Evolutionary conservation across 1,140 invertebrate species (phyloP).

Genomic region (Zelostemma sp.): DNA sequence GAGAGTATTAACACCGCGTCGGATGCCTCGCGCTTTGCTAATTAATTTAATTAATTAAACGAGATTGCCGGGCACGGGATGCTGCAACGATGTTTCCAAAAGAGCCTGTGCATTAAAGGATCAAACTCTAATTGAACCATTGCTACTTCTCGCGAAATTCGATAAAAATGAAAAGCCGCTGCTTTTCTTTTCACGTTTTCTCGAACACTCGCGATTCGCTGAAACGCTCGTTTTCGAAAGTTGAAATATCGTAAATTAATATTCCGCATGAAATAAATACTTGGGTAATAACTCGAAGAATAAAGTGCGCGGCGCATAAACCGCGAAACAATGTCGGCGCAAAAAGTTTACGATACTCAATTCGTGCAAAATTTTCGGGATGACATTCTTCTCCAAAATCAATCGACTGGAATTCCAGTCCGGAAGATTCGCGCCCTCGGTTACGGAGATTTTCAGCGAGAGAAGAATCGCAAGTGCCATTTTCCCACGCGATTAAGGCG

Average conservation of each 20-base stretch:
- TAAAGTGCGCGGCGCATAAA: constrained; percentile 3
- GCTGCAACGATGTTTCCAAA: not conserved
- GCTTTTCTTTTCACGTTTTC: no score
- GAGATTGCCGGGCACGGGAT: not conserved
- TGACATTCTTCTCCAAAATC: no score
- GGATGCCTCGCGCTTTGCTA: not conserved
- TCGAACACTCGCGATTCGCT: no score
- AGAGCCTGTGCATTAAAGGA: not conserved
- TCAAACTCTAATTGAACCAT: not conserved
- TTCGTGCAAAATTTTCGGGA: no score
- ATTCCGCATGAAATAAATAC: not conserved
- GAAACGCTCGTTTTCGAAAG: not conserved
- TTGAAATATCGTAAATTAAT: not conserved
- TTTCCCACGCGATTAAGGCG: constrained; percentile 13
- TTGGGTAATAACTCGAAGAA: constrained; percentile 2
- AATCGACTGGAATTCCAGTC: no score
- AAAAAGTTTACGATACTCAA: no score
- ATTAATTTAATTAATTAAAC: constrained; percentile 3
- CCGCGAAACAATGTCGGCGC: not conserved
- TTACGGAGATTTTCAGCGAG: no score
- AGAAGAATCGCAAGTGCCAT: constrained; percentile 17
- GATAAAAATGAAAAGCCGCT: no score
- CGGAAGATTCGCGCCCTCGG: no score
- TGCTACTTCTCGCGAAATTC: not conserved
- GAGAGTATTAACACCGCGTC: not conserved